Percentiles rank a stretch among this genome's conserved stretches.
These are phyloP conservation scores for Solea solea DNA, from an alignment of 2,113 vertebrate species.

Conservation along the genomic window DNA sequence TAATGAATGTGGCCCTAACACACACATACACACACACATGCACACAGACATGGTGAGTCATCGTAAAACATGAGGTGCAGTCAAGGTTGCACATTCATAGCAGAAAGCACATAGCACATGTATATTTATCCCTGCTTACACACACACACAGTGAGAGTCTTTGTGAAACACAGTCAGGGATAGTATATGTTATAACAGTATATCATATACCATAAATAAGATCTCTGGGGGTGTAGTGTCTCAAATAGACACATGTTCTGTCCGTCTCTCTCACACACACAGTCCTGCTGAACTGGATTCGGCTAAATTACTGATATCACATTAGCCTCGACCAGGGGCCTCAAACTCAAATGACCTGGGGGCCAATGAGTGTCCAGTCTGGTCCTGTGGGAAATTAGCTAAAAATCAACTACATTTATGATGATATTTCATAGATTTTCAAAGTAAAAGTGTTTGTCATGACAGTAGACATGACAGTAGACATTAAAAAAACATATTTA, in stretches of 20 bases:
- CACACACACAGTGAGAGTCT: slow-evolving; percentile 11
- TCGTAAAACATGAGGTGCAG: slow-evolving; percentile 48
- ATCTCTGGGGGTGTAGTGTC: slow-evolving; percentile 1
- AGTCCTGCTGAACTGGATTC: slow-evolving; percentile 9
- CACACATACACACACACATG: slow-evolving; percentile 2
- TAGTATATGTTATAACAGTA: slow-evolving; percentile 5
- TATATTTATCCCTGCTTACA: slow-evolving; percentile 47
- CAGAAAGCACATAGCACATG: slow-evolving; percentile 27
- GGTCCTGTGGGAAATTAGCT: too few species aligned
- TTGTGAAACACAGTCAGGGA: slow-evolving; percentile 20
- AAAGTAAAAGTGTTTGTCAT: too few species aligned
- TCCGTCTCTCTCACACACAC: neutral
- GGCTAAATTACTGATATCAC: neutral
- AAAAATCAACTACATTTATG: too few species aligned
- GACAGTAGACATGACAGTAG: too few species aligned
- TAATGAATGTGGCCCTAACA: neutral
- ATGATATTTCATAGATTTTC: too few species aligned
- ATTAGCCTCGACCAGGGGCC: too few species aligned
- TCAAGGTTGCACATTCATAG: slow-evolving; percentile 40
- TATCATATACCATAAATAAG: slow-evolving; percentile 11
- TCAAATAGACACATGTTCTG: slow-evolving; percentile 9
- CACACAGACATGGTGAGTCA: slow-evolving; percentile 27
- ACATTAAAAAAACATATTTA: too few species aligned
- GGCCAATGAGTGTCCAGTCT: too few species aligned
- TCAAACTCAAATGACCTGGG: too few species aligned